Base-by-base conservation (phyloP, 1,140 invertebrate species). In the Eurosta solidaginis region DNA sequence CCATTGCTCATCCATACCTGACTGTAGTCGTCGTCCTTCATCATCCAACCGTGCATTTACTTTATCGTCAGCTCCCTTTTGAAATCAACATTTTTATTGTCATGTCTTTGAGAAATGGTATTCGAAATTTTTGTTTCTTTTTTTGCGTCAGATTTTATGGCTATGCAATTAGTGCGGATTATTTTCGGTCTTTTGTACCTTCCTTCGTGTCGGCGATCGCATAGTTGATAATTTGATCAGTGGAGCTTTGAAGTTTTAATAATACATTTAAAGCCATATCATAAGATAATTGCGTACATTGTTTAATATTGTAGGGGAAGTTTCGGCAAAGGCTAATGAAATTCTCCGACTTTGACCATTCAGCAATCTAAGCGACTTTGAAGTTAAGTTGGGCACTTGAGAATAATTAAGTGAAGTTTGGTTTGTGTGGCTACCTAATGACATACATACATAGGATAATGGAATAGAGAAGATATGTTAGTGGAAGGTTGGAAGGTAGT, bases 81-180 rank as follows among this genome's bases (percentile, higher is more conserved):
- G 59, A 68, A 68, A 40, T 68, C 59, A 68, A 40, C 27, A 36
- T 40, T 68, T 36, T 68, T 68, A 68, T 68, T 68, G 33, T 68
- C 59, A 40, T 20, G 33, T 68, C 59, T 68, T 52, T 36, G 54
- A 17, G 33, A 3, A 40, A n/a, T 22, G 33, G 9, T 22, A 68
- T 68, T 40, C n/a, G 22, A 68, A 68, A 36, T 22, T 68, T 68
- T n/a, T n/a, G 17, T 59, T 12, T 68, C 40, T 40, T 6, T 6
- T 68, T 40, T 40, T 68, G 9, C 33, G 59, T 29, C 29, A 40
- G 59, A 68, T 68, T 68, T 68, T 68, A 36, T 42, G 0, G 29
- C 1, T 2, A 9, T 9, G 33, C 59, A 68, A 68, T 68, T 68
- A 68, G 59, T 42, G 59, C 59, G 59, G 59, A 68, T 68, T 68